Base-by-base conservation (phyloP, 2,888 invertebrate species). In the Ethmia dodecea region DNA sequence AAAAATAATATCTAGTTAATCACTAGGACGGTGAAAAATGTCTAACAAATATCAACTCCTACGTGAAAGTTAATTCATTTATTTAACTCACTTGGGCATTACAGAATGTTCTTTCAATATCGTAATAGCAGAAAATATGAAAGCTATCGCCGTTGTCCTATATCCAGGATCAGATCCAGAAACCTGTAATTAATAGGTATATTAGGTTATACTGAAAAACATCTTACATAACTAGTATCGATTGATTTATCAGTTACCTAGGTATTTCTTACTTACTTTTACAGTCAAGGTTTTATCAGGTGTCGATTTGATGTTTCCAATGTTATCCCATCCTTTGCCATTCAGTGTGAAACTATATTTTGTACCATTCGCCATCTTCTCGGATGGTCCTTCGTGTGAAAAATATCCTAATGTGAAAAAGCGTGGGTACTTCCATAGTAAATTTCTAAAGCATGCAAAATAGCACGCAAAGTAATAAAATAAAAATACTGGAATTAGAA, bases 381-480 rank as follows among this genome's bases (percentile, higher is more conserved):
- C 53, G 1, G 64, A 46, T 3, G 76, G 75, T 0, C 75, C 76
- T 40, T 55, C 56, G 38, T 64, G 59, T 0, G 68, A 64, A 31
- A 65, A 57, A 13, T 66, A 68, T 0, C 76, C 74, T 1, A 54
- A 13, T 0, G 74, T 63, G 22, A 68, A 64, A 9, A 68, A 38
- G 5, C 61, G 35, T 2, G 75, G 75, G 31, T 47, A 65, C 18
- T 49, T 68, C 42, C 60, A 56, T 16, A 76, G 42, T 3, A 71
- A 43, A 10, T 47, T 58, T 5, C 62, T 58, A 14, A 74, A 70
- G 18, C 56, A 73, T 16, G 55, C 60, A 28, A 75, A 59, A 13
- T 55, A 49, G 31, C 57, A 56, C 28, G 66, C 35, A 20, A 60
- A 67, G 35, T 67, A 74, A 24, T 55, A 65, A 0, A 65, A 3